Base-by-base conservation (phyloP, 2,888 invertebrate genomes). In the Meta bourneti region DNA sequence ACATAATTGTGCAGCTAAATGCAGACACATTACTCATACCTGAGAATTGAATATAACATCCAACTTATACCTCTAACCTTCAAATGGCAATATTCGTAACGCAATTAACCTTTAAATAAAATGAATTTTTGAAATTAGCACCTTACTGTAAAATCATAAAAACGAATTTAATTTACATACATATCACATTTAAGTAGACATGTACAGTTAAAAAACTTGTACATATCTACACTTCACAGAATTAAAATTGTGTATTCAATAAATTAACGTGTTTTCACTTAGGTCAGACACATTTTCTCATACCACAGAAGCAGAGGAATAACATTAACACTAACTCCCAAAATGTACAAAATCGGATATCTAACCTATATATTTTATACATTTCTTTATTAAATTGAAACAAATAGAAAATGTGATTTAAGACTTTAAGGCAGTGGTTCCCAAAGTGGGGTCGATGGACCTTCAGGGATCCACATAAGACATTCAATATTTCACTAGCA, bases 101-200 rank as follows among this genome's bases (percentile, higher is more conserved):
- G 1, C 34, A 34, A 72, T 5, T 49, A 52, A 34, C 20, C 6
- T 13, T 34, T 20, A 74, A 83, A 74, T 74, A 61, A 74, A 84
- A 75, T 6, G 20, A 78, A 54, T 74, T 61, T 83, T 84, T 34
- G 54, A 84, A 84, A 84, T 84, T 75, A 84, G 84, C 84, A 84
- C 84, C 84, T 75, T 49, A 51, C 54, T 75, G 7, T 34, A 61
- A 75, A 19, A 83, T 74, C 34, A 54, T 71, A 82, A 82, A 19
- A 52, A 83, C 61, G 16, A 61, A 61, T 16, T 61, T 54, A 72
- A 54, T 51, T 52, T 74, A 84, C 75, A 75, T 48, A 75, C 34
- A 61, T 84, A 84, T 84, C 84, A 84, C 84, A 84, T 75, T 75
- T 48, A 84, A 34, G 61, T 48, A 83, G 72, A 20, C 20, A 49